Base-by-base conservation (phyloP, 2,888 invertebrate genomes). In the Ormyrus thymus region DNA sequence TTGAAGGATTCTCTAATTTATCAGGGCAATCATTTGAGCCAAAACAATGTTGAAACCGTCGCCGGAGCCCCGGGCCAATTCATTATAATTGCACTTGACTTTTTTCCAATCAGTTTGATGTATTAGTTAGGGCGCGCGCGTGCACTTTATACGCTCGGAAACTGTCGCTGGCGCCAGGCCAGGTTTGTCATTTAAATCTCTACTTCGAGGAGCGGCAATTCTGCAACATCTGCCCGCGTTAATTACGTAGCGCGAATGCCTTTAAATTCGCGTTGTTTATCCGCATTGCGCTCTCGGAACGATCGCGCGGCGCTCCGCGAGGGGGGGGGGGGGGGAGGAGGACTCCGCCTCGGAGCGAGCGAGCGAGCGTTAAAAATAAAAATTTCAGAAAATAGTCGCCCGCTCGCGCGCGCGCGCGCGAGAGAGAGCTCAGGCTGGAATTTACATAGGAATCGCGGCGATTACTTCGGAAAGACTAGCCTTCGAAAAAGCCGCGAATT, bases 141-240 rank as follows among this genome's bases (percentile, higher is more conserved):
- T 68, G 29, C 58, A 58, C 43, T 76, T 70, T 70, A 76, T 64
- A 45, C 50, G 70, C 58, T 76, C 55, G 48, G 69, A 61, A 55
- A 69, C 68, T 50, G 51, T 58, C n/a, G 13, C 43, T 70, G 70
- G 76, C 76, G 3, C 2, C 8, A 5, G 6, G 70, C 76, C 76
- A 76, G 15, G 46, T 62, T 62, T 45, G 61, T 48, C 61, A 46
- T 62, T 69, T 61, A 76, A 76, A 62, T 76, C 69, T 50, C 46
- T 48, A 69, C 55, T 76, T 69, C 55, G 62, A 69, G 43, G 61
- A 51, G 59, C 59, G 61, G 50, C 59, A 58, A 50, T 66, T 66
- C 51, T 66, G 51, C 58, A 66, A 74, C 59, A 66, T 50, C 46
- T 13, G 62, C 64, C 11, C n/a, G 29, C 10, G 13, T 15, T 55